These are phyloP conservation scores for Oophaga sylvatica DNA, from an alignment of 2,797 vertebrate species.

Conservation along the genomic window DNA sequence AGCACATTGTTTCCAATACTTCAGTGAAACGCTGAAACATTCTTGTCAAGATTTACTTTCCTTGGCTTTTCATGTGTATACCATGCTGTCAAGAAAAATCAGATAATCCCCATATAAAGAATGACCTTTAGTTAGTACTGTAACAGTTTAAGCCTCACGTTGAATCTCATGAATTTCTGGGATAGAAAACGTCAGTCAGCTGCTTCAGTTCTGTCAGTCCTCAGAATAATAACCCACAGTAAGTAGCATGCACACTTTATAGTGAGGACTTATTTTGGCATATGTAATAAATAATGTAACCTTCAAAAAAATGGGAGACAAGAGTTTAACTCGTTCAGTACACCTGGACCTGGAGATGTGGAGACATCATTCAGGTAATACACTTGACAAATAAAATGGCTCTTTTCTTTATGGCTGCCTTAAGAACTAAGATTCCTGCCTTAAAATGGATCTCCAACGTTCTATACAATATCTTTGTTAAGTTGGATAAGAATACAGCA, in stretches of 20 bases:
- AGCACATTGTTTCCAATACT: slow-evolving; percentile 19
- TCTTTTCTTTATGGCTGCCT: background rate
- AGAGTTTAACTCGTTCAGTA: slow-evolving; percentile 12
- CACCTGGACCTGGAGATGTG: background rate
- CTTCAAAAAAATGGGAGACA: slow-evolving; percentile 19
- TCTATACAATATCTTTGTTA: no score
- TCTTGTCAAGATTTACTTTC: slow-evolving; percentile 69
- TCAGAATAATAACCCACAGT: slow-evolving; percentile 41
- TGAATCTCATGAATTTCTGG: slow-evolving; percentile 53
- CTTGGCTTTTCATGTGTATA: slow-evolving; percentile 61
- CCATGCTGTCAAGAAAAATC: slow-evolving; percentile 76
- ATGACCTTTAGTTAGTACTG: slow-evolving; percentile 66
- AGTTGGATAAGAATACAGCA: no score
- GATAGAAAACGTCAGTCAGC: slow-evolving; percentile 39
- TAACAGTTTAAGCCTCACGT: slow-evolving; percentile 50
- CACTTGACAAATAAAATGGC: background rate
- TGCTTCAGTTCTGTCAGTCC: slow-evolving; percentile 35
- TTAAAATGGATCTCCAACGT: no score
- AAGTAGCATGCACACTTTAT: slow-evolving; percentile 40
- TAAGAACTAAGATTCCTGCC: no score
- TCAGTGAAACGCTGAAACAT: slow-evolving; percentile 60
- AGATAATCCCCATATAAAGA: slow-evolving; percentile 69
- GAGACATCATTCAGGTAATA: background rate
- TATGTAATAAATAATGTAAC: slow-evolving; percentile 54
- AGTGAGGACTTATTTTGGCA: slow-evolving; percentile 16